Conservation (phyloP, 35 echinoderm and acorn worm genomes). For the Ophiothrix spiculata region DNA sequence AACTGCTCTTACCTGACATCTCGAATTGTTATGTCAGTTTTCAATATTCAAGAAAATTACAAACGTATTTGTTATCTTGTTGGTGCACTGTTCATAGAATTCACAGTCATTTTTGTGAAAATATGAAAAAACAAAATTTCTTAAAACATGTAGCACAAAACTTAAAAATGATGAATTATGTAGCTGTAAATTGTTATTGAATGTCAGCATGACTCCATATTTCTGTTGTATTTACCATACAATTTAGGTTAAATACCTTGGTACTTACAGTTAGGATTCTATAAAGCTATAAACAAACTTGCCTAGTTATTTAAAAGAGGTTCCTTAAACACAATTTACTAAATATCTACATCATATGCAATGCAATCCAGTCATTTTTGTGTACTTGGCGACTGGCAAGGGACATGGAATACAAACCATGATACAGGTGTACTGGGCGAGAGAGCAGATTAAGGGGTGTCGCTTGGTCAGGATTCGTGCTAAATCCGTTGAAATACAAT, state of each 20-base stretch:
- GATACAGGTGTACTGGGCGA: not conserved
- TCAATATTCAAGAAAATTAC: too few relatives aligned
- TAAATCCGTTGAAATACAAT: slow-evolving; percentile 6
- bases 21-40: too few relatives aligned
- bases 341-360: not conserved
- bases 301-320: not conserved
- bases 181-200: too few relatives aligned
- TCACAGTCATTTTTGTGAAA: too few relatives aligned
- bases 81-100: too few relatives aligned
- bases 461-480: not conserved
- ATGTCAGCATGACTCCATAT: too few relatives aligned
- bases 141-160: too few relatives aligned
- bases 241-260: not conserved
- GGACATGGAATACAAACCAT: not conserved
- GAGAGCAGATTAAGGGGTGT: slow-evolving; percentile 6
- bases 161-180: too few relatives aligned
- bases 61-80: too few relatives aligned
- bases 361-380: not conserved
- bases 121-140: too few relatives aligned
- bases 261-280: not conserved
- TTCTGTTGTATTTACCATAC: too few relatives aligned
- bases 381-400: not conserved
- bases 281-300: slow-evolving; percentile 9
- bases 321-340: not conserved
- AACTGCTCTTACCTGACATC: too few relatives aligned